Evolutionary conservation across 2,113 vertebrate genomes (phyloP).

Genomic region (Balaenoptera acutorostrata): DNA sequence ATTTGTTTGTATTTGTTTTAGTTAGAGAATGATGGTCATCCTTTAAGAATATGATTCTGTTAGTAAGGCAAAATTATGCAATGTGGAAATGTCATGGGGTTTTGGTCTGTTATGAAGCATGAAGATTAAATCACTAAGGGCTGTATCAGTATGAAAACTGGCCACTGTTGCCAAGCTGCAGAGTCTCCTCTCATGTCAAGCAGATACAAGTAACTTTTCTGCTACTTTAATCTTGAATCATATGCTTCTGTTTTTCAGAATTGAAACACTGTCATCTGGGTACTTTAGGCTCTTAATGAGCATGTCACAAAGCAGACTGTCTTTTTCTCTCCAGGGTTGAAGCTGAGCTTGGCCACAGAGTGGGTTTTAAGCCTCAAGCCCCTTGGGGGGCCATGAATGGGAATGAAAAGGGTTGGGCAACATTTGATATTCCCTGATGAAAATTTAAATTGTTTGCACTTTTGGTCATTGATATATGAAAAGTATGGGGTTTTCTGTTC

Average conservation of each 20-base stretch:
- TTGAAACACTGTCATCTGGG: conserved; percentile 51
- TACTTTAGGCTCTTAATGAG: conserved; percentile 39
- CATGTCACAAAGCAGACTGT: conserved; percentile 64
- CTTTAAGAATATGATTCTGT: conserved; percentile 72
- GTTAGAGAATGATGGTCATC: conserved; percentile 49
- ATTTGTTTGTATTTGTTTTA: conserved; percentile 56
- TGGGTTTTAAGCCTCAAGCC: neutral
- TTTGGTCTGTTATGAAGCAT: conserved; percentile 71
- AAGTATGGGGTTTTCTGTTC: conserved; percentile 77
- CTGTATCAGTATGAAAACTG: conserved; percentile 67
- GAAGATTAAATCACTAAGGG: conserved; percentile 66
- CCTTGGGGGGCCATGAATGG: neutral
- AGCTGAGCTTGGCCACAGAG: conserved; percentile 15
- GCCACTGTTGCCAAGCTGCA: conserved; percentile 23
- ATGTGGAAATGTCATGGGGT: conserved; percentile 62
- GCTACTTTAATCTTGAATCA: conserved; percentile 55
- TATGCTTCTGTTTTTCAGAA: conserved; percentile 13
- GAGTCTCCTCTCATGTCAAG: conserved; percentile 29
- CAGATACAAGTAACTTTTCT: neutral
- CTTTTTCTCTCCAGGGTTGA: conserved; percentile 66
- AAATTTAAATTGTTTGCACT: conserved; percentile 71
- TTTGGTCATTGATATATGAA: conserved; percentile 71
- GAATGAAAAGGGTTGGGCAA: conserved; percentile 22
- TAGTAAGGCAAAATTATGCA: conserved; percentile 84
- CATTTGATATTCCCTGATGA: conserved; percentile 65